Conservation (phyloP, 1,140 invertebrate species). For the Stegodyphus dumicola region DNA sequence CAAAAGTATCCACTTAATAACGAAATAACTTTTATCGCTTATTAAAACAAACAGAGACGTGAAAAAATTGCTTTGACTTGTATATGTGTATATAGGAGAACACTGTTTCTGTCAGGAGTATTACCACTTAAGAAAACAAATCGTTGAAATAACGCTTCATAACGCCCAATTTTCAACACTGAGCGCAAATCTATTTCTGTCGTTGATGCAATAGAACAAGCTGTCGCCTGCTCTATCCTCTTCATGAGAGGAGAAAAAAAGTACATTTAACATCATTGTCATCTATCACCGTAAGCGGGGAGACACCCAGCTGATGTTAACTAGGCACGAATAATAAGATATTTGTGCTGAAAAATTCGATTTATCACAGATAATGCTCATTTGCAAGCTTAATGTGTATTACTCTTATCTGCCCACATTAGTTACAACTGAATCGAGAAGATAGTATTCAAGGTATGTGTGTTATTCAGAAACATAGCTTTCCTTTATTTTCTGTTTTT, state of each 20-base stretch:
- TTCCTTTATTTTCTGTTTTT: not conserved
- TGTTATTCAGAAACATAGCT: no score
- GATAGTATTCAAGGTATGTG: no score
- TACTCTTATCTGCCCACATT: not conserved
- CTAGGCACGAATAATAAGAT: conserved; percentile 2
- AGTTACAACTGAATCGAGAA: not conserved
- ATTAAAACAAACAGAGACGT: no score
- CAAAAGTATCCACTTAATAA: no score
- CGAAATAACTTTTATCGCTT: no score
- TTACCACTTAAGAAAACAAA: conserved; percentile 1
- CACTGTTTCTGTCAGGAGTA: no score
- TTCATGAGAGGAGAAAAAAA: not conserved
- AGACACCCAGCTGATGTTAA: conserved; percentile 17
- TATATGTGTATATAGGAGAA: no score
- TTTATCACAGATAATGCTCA: conserved; percentile 29
- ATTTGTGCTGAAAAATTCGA: not conserved
- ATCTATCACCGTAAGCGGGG: conserved; percentile 30
- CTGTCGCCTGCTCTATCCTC: not conserved
- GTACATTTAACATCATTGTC: not conserved
- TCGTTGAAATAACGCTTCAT: conserved; percentile 28
- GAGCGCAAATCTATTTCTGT: conserved; percentile 23
- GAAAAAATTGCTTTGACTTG: no score
- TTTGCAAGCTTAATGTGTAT: conserved; percentile 41
- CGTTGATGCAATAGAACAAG: not conserved
- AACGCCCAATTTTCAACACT: conserved; percentile 52